phyloP scores from a whole-genome alignment of 2,113 vertebrate genomes.

The Mirounga angustirostris region DNA sequence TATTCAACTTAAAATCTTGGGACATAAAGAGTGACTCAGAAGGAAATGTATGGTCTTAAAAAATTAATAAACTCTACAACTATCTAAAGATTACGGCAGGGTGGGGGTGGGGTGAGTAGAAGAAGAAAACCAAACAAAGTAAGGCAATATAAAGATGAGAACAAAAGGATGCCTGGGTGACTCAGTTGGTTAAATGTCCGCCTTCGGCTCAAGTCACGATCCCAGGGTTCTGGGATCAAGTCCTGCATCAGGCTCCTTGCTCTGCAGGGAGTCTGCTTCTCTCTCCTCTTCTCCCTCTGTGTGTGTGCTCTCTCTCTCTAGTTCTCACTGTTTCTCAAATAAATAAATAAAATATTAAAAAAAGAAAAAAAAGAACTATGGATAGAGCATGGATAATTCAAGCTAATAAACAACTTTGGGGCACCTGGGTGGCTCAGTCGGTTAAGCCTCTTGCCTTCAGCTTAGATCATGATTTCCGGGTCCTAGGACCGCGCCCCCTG shows the following conservation, averaged over 20 bases:
- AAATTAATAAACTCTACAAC: not conserved
- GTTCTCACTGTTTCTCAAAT: too few species aligned
- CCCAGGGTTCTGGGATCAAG: not conserved
- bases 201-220: too few species aligned
- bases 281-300: not conserved
- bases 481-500: accelerated
- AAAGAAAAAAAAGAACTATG: not conserved
- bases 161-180: not conserved
- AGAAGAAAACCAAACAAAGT: not conserved
- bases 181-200: too few species aligned
- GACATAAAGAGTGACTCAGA: not conserved
- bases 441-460: not conserved
- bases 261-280: not conserved
- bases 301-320: not conserved
- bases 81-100: not conserved
- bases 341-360: too few species aligned
- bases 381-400: not conserved
- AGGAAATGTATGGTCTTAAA: not conserved
- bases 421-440: too few species aligned
- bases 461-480: not conserved
- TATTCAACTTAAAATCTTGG: constrained; percentile 32
- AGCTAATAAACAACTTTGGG: not conserved
- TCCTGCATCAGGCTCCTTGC: not conserved
- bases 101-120: not conserved
- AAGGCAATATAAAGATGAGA: not conserved